Evolutionary conservation across 2,888 invertebrate species (phyloP).

Genomic region (Apamea epomidion): DNA sequence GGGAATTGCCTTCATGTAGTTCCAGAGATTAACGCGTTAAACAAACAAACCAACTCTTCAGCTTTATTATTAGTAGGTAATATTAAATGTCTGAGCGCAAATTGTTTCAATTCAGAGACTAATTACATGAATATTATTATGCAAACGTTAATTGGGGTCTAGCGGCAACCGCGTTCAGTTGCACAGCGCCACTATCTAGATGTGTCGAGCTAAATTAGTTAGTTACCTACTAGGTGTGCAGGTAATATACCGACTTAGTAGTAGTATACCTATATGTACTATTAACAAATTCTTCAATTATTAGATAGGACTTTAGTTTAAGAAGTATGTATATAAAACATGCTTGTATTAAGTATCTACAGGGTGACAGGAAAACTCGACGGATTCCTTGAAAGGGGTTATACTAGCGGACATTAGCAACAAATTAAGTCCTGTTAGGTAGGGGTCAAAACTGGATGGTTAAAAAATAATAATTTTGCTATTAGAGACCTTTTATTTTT

Average conservation of each 20-base stretch:
- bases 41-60: background rate
- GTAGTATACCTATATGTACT: background rate
- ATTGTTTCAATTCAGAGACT: conserved; percentile 34
- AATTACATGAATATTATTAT: conserved; percentile 42
- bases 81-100: conserved; percentile 30
- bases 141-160: conserved; percentile 40
- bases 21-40: background rate
- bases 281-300: too few relatives aligned
- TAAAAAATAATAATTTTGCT: too few relatives aligned
- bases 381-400: too few relatives aligned
- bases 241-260: too few relatives aligned
- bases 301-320: background rate
- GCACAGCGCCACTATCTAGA: conserved; percentile 9
- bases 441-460: too few relatives aligned
- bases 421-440: too few relatives aligned
- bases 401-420: too few relatives aligned
- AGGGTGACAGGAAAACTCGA: too few relatives aligned
- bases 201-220: conserved; percentile 4
- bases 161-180: background rate
- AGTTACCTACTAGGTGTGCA: background rate
- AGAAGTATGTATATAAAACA: background rate
- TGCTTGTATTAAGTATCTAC: too few relatives aligned
- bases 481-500: too few relatives aligned
- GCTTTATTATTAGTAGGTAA: background rate
- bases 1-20: background rate